These are phyloP conservation scores for Carabus problematicus DNA, from an alignment of 2,888 invertebrate genomes.

Conservation along the genomic window DNA sequence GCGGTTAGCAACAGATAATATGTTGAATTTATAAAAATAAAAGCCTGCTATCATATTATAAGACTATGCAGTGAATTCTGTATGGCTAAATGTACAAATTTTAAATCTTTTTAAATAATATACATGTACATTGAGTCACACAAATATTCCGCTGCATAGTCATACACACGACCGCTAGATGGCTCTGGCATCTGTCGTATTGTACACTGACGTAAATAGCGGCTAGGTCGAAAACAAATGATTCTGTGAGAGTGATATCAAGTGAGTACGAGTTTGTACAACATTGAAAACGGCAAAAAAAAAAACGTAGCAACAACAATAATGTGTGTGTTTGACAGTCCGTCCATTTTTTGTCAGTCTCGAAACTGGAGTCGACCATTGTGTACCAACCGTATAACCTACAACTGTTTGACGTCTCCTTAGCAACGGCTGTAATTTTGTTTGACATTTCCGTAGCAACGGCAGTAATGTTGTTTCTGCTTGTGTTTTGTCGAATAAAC, in stretches of 20 bases:
- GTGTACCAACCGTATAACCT: too few relatives aligned
- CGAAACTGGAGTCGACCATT: too few relatives aligned
- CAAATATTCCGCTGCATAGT: background rate
- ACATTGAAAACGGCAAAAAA: background rate
- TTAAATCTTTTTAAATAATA: background rate
- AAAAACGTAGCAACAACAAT: background rate
- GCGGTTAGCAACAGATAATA: conserved; percentile 21
- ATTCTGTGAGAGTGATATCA: conserved; percentile 41
- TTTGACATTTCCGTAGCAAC: too few relatives aligned
- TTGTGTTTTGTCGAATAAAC: too few relatives aligned
- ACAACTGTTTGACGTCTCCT: too few relatives aligned
- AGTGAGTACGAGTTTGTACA: background rate
- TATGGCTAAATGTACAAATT: too few relatives aligned
- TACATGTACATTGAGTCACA: conserved; percentile 2
- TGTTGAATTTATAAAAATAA: background rate
- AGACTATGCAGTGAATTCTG: too few relatives aligned
- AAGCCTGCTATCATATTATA: too few relatives aligned
- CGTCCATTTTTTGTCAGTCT: too few relatives aligned
- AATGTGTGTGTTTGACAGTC: background rate
- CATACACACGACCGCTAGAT: conserved; percentile 1
- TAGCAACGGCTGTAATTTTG: too few relatives aligned
- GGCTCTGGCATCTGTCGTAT: background rate
- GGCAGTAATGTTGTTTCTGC: too few relatives aligned
- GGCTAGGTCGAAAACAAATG: conserved; percentile 38
- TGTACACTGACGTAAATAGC: conserved; percentile 55